A percentile compares a stretch with the other conserved stretches of the same genome.
Conservation (phyloP, 2,888 invertebrate species). For the Acanthopleura granulata region DNA sequence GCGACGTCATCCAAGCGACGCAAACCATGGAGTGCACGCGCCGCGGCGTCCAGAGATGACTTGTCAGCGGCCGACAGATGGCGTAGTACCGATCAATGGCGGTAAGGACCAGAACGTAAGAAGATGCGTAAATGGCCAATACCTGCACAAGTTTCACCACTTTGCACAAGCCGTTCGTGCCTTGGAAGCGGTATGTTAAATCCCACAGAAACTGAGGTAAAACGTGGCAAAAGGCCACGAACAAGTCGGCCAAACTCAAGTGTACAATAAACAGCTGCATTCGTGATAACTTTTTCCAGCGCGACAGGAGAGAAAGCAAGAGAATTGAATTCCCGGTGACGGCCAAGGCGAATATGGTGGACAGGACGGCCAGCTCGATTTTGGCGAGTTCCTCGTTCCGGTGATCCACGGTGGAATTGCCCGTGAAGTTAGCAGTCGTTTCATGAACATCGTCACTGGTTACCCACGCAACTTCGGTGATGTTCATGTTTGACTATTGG, state of each 20-base stretch:
- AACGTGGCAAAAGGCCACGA: conserved; percentile 79
- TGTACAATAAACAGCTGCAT: conserved; percentile 82
- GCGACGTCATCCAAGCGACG: conserved; percentile 68
- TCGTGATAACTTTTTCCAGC: conserved; percentile 74
- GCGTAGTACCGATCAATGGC: conserved; percentile 70
- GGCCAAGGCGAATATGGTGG: conserved; percentile 54
- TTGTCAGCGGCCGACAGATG: conserved; percentile 75
- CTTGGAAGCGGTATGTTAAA: conserved; percentile 50
- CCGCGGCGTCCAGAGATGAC: conserved; percentile 70
- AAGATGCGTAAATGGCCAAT: conserved; percentile 62
- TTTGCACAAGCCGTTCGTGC: conserved; percentile 65
- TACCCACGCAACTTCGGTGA: no score
- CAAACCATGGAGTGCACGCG: conserved; percentile 67
- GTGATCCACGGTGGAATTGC: background rate
- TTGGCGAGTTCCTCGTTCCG: conserved; percentile 74
- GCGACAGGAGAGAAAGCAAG: conserved; percentile 49
- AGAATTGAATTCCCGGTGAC: conserved; percentile 59
- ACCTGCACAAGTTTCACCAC: conserved; percentile 77
- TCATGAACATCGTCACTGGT: no score
- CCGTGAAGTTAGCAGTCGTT: no score
- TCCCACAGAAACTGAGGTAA: conserved; percentile 72
- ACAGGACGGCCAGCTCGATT: conserved; percentile 64
- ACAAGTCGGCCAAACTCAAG: conserved; percentile 79
- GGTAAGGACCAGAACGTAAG: conserved; percentile 66
- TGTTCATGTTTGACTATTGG: no score